Evolutionary conservation across 2,888 invertebrate species (phyloP), one percentile per base, ranked within the genome.

Genomic region (Brachypalpus laphriformis): DNA sequence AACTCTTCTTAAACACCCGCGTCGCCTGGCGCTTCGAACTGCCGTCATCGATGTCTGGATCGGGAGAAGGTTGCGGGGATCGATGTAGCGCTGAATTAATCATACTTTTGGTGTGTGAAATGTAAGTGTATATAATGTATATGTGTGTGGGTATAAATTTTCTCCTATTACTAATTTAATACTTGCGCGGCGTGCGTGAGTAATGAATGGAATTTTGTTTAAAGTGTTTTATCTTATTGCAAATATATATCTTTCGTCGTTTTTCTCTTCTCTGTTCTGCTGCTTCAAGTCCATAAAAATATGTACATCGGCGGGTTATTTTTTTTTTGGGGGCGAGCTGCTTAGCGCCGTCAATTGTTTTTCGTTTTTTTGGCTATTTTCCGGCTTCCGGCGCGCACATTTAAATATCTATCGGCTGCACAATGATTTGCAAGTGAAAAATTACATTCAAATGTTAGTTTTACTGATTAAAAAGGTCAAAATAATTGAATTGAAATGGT

Each of bases 1-100:
- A 98, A 92, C 98, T 98, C 93, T 98, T 98, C 94, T 98, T 98
- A 93, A 98, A 98, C 65, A 98, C 98, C 90, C 94, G 92, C 65
- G 96, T 96, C 88, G 96, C 96, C 90, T 96, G 95, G 86, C 95
- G 93, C 91, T 95, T 95, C 91, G 95, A 95, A 92, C 94, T 95
- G 89, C 94, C 94, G 93, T 95, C 96, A 90, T 95, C 95, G 57
- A 85, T 71, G 51, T 85, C 85, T 59, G 85, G 85, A 71, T 85
- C 85, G 57, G 85, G 85, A 11, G 85, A 85, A 37, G 85, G 85
- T 22, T 85, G 85, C 75, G 85, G 85, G 65, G 85, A 85, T 81
- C 85, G 85, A 81, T 80, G 85, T 81, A 81, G 81, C 68, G 59
- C 85, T 75, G 85, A 85, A 75, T 85, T 85, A 85, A 85, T 85